Percentiles rank a stretch among this genome's conserved stretches.
These are phyloP conservation scores for Drosophila repletoides DNA, from an alignment of 1,140 invertebrate genomes.

Conservation along the genomic window DNA sequence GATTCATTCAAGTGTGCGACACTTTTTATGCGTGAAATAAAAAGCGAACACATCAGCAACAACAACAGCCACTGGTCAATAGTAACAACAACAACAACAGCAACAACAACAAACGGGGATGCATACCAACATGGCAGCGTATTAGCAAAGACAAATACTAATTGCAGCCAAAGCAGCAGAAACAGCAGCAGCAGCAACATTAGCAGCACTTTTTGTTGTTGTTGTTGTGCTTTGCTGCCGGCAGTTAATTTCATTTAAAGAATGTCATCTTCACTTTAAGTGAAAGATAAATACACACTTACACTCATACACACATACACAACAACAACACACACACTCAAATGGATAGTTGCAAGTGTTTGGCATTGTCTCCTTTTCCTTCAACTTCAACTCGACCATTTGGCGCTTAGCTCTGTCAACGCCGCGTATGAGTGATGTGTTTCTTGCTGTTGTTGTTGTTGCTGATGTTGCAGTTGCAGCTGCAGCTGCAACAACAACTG, in stretches of 20 bases:
- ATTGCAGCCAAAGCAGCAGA: constrained; percentile 74
- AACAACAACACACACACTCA: constrained; percentile 28
- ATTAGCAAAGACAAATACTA: constrained; percentile 82
- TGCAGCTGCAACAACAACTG: neutral
- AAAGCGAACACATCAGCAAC: constrained; percentile 33
- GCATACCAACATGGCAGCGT: constrained; percentile 78
- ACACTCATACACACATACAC: constrained; percentile 24
- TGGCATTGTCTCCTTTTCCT: constrained; percentile 53
- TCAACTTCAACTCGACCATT: constrained; percentile 33
- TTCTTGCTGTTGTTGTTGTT: constrained; percentile 15
- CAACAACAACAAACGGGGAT: constrained; percentile 59
- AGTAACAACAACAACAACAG: constrained; percentile 21
- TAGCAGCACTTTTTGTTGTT: constrained; percentile 22
- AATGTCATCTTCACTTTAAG: constrained; percentile 82
- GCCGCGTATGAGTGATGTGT: constrained; percentile 65
- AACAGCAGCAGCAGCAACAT: constrained; percentile 22
- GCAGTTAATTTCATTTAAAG: constrained; percentile 82
- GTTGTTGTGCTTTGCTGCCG: constrained; percentile 61
- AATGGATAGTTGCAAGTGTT: constrained; percentile 32
- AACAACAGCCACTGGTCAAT: constrained; percentile 14
- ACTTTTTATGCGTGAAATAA: constrained; percentile 65
- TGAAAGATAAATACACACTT: constrained; percentile 78
- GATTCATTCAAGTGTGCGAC: constrained; percentile 68
- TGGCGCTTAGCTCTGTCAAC: constrained; percentile 32
- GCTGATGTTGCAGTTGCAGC: neutral